Evolutionary conservation across 2,888 invertebrate genomes (phyloP), one percentile per base, ranked within the genome.

Genomic region (Deilephila elpenor): DNA sequence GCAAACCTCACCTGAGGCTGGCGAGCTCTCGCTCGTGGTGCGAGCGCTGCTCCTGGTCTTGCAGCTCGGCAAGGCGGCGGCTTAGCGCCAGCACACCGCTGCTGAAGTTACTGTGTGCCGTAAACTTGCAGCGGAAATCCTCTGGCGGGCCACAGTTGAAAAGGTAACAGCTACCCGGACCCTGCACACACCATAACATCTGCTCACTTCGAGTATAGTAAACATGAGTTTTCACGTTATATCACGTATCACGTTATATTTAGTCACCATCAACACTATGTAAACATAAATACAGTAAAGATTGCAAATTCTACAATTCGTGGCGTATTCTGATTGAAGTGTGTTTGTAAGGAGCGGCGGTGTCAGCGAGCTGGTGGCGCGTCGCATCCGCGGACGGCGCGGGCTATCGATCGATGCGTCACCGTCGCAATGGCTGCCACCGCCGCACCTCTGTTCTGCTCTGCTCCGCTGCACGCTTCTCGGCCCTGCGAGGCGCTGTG

Each of bases 51-150:
- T 97, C 96, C 88, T 96, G 96, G 88, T 96, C 96, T 86, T 97
- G 97, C 83, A 97, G 92, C 90, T 96, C 96, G 74, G 96, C 96
- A 72, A 96, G 92, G 75, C 89, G 95, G 78, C 96, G 93, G 86
- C 96, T 96, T 44, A 96, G 95, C 71, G 96, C 96, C 79, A 98
- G 93, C 79, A 98, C 97, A 70, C 97, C 98, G 89, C 98, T 98
- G 77, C 97, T 98, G 89, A 98, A 98, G 93, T 98, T 98, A 71
- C 96, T 96, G 90, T 98, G 98, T 75, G 96, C 96, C 1, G 98
- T 98, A 88, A 98, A 98, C 95, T 98, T 98, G 94, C 98, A 98
- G 85, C 98, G 97, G 91, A 98, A 98, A 90, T 98, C 97, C 87
- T 98, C 97, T 0, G 98, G 97, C 6, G 98, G 96, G 1, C 98